A percentile compares a stretch with the other conserved stretches of the same genome.
Evolutionary conservation across 1,140 invertebrate species (phyloP).

Genomic region (Drosophila funebris): DNA sequence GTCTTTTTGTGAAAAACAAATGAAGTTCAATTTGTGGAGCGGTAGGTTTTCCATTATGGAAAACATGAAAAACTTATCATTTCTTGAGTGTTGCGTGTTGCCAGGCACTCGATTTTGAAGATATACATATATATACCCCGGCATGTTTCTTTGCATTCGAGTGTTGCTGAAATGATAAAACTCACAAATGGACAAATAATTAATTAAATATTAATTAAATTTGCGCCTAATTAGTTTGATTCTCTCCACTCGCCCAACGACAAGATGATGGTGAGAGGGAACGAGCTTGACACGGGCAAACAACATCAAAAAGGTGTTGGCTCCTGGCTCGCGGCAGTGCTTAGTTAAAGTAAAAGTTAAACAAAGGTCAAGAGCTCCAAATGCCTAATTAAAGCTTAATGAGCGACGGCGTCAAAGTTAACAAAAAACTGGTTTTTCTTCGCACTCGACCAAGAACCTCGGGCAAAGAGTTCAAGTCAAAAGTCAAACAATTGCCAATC

Average conservation of each 20-base stretch:
- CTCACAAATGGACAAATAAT: constrained; percentile 63
- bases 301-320: constrained; percentile 75
- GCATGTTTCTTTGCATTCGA: background rate
- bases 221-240: constrained; percentile 73
- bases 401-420: constrained; percentile 28
- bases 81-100: constrained; percentile 39
- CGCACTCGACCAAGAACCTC: background rate
- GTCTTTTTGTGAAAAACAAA: constrained; percentile 42
- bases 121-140: background rate
- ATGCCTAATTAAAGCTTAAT: constrained; percentile 72
- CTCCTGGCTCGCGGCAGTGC: constrained; percentile 29
- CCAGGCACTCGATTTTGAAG: constrained; percentile 30
- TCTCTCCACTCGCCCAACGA: constrained; percentile 17
- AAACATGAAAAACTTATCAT: constrained; percentile 51
- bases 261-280: background rate
- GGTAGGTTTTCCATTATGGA: constrained; percentile 32
- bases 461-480: constrained; percentile 23
- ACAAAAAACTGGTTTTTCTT: constrained; percentile 7
- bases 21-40: constrained; percentile 49
- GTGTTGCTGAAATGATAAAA: constrained; percentile 12
- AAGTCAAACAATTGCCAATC: constrained; percentile 49
- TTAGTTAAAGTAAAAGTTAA: constrained; percentile 44
- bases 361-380: constrained; percentile 46
- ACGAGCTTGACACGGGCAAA: background rate
- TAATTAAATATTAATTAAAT: constrained; percentile 74